Conservation (phyloP, 1,140 invertebrate genomes). For the Leptinotarsa lineolata region DNA sequence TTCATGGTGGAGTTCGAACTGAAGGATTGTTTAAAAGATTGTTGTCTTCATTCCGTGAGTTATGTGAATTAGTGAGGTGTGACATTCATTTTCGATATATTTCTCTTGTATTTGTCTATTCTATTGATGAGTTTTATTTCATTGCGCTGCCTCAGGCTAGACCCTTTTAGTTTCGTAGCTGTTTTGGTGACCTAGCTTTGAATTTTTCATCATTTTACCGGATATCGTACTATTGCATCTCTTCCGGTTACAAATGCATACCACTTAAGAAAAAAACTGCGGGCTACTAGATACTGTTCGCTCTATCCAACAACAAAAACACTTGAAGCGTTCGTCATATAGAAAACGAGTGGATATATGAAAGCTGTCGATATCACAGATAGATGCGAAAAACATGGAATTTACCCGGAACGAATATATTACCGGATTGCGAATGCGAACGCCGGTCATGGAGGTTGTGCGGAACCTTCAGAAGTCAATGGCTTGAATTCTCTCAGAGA, state of each 20-base stretch:
- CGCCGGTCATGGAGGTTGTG: slow-evolving; percentile 11
- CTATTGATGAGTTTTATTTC: no score
- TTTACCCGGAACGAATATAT: slow-evolving; percentile 8
- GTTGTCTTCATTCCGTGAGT: no score
- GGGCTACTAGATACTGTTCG: background rate
- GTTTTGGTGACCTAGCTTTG: background rate
- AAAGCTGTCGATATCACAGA: background rate
- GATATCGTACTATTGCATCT: no score
- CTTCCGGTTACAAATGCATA: no score
- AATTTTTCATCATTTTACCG: no score
- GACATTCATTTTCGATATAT: no score
- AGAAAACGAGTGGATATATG: slow-evolving; percentile 2
- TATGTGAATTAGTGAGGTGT: no score
- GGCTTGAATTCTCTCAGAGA: slow-evolving; percentile 37
- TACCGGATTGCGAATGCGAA: slow-evolving; percentile 7
- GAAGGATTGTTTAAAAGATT: no score
- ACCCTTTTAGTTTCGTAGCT: no score
- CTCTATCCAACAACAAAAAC: background rate
- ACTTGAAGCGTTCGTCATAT: background rate
- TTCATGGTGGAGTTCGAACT: no score
- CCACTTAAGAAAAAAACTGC: background rate
- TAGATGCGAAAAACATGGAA: slow-evolving; percentile 2
- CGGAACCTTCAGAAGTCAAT: slow-evolving; percentile 33
- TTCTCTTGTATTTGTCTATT: no score
- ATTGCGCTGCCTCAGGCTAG: no score